Evolutionary conservation across 2,797 vertebrate genomes (phyloP), one percentile per base, ranked within the genome.

Genomic region (Rhyacichthys aspro): DNA sequence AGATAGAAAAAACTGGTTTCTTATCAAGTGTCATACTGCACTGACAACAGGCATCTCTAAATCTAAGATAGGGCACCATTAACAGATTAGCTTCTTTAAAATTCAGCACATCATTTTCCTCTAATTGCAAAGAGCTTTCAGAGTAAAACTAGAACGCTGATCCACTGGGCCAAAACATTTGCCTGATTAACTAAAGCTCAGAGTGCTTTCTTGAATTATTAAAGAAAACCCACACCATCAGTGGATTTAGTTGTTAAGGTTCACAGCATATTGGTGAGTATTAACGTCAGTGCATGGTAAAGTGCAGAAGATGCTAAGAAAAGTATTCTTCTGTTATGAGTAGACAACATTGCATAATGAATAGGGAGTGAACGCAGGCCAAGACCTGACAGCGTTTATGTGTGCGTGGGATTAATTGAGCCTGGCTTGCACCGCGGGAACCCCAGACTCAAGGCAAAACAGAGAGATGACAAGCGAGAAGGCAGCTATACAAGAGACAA

Each of bases 121-220:
- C 34, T 67, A 72, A 70, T 56, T 59, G 39, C 59, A 18, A 10
- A 8, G 39, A 60, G 50, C 59, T 32, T 48, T 52, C 48, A 19
- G 11, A 42, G 50, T 72, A 37, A 64, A 80, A 68, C 41, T 16
- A 17, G 15, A 33, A 43, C 7, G 9, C 34, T 53, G 19, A 62
- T 79, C 69, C 53, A 68, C 39, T 45, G 50, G 56, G 55, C 19
- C 73, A 16, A 37, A 1, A 9, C 63, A 11, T 70, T 68, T 55
- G 62, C 52, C 44, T 46, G 50, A 74, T 63, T 80, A 57, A 74
- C 62, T 68, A 45, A 65, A 59, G 6, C 52, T 32, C 14, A 28
- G 37, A 76, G 45, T 52, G 54, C 41, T 53, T 56, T 6, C 33
- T 44, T 76, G 55, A 79, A 75, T 84, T 71, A 78, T 81, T 69